A percentile compares a stretch with the other conserved stretches of the same genome.
phyloP scores from a whole-genome alignment of 2,113 vertebrate species.

The Taxidea taxus region DNA sequence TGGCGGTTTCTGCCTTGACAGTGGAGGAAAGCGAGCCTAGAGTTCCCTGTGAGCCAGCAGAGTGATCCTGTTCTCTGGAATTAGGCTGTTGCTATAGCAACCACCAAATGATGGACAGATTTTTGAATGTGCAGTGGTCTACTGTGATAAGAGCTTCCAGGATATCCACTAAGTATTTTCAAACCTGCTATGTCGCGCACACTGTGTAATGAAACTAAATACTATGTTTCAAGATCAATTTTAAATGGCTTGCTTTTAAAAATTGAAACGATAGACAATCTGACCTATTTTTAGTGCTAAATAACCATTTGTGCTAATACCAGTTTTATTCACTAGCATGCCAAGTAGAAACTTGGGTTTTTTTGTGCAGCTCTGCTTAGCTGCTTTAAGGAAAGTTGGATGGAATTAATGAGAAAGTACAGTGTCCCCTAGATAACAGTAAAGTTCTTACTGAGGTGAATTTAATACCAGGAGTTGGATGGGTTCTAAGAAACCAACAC shows the following conservation, averaged over 20 bases:
- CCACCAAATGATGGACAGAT: constrained; percentile 84
- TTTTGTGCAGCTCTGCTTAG: constrained; percentile 53
- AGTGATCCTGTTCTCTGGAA: constrained; percentile 81
- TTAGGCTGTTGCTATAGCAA: constrained; percentile 87
- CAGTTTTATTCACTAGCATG: constrained; percentile 60
- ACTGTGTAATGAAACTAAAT: constrained; percentile 67
- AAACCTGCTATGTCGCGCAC: constrained; percentile 67
- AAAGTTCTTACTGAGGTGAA: background rate
- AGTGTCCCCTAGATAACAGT: background rate
- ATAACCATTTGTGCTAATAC: constrained; percentile 46
- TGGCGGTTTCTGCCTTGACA: constrained; percentile 46
- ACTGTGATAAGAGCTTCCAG: constrained; percentile 80
- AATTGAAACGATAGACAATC: constrained; percentile 55
- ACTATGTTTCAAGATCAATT: constrained; percentile 56
- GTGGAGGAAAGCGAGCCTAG: constrained; percentile 67
- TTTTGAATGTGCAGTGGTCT: constrained; percentile 82
- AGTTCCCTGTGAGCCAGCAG: constrained; percentile 68
- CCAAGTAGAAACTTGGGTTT: constrained; percentile 62
- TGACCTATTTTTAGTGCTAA: constrained; percentile 69
- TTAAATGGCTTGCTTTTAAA: constrained; percentile 45
- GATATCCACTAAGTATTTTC: constrained; percentile 77
- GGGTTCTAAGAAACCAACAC: background rate
- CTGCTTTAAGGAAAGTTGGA: background rate
- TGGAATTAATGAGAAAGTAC: constrained; percentile 16
- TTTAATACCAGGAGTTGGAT: background rate